These are phyloP conservation scores for Climacteris rufus DNA, from an alignment of 2,113 vertebrate genomes.

Conservation along the genomic window DNA sequence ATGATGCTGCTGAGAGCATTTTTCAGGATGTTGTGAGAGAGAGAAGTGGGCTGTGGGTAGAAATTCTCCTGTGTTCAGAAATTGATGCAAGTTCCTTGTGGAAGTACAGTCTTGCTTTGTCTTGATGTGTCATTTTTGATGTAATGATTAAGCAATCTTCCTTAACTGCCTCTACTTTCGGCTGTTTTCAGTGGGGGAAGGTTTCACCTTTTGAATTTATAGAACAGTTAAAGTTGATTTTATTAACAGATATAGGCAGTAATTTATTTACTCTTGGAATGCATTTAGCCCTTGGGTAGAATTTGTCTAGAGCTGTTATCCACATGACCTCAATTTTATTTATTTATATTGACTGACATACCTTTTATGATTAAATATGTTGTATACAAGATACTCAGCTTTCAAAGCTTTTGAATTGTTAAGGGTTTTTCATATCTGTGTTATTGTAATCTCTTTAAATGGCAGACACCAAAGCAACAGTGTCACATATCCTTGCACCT, in stretches of 20 bases:
- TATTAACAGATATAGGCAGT: not conserved
- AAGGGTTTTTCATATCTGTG: not conserved
- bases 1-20: not conserved
- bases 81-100: not conserved
- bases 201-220: not conserved
- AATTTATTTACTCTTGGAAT: not conserved
- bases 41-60: not conserved
- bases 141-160: not conserved
- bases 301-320: not conserved
- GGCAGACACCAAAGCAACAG: not conserved
- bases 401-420: not conserved
- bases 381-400: not conserved
- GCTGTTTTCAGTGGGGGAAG: not conserved
- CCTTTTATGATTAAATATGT: not conserved
- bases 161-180: not conserved
- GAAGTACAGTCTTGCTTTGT: not conserved
- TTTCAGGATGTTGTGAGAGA: not conserved
- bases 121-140: not conserved
- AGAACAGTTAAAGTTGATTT: not conserved
- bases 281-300: not conserved
- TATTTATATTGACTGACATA: not conserved
- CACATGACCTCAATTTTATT: not conserved
- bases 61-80: not conserved
- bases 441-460: not conserved
- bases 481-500: not conserved